These are phyloP conservation scores for Globodera ellingtonae DNA, from an alignment of 1,140 invertebrate genomes.

Conservation along the genomic window DNA sequence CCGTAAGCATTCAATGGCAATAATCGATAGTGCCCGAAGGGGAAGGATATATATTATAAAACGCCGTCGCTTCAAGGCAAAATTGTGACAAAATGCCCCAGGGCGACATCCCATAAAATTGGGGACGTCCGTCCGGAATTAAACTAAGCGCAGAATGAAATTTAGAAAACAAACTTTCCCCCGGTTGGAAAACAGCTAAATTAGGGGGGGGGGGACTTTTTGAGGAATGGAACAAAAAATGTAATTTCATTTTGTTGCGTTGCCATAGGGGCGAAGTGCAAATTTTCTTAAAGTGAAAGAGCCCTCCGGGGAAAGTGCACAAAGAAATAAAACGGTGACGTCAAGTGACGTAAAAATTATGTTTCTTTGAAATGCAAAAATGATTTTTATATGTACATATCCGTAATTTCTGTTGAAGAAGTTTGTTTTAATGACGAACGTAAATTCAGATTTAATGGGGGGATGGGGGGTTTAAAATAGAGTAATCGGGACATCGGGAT, in stretches of 20 bases:
- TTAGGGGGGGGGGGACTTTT: no score
- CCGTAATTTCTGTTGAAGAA: no score
- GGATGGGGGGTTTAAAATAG: no score
- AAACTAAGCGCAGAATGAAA: conserved; percentile 11
- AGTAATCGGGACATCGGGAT: no score
- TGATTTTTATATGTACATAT: no score
- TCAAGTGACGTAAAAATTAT: no score
- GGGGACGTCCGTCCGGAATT: not conserved
- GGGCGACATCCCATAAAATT: not conserved
- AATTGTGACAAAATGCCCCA: not conserved
- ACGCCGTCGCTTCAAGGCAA: not conserved
- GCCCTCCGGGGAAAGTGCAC: not conserved
- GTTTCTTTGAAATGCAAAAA: no score
- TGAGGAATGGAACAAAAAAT: not conserved
- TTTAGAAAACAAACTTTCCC: conserved; percentile 3
- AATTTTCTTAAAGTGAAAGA: not conserved
- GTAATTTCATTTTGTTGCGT: not conserved
- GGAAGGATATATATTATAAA: conserved; percentile 7
- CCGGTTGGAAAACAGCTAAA: not conserved
- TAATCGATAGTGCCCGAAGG: not conserved
- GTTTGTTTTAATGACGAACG: no score
- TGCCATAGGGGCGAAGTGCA: conserved; percentile 2
- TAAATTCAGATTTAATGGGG: no score
- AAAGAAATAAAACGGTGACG: no score
- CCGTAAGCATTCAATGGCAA: not conserved